A percentile compares a stretch with the other conserved stretches of the same genome.
phyloP scores from a whole-genome alignment of 2,888 invertebrate species.

The Strigamia maritima region DNA sequence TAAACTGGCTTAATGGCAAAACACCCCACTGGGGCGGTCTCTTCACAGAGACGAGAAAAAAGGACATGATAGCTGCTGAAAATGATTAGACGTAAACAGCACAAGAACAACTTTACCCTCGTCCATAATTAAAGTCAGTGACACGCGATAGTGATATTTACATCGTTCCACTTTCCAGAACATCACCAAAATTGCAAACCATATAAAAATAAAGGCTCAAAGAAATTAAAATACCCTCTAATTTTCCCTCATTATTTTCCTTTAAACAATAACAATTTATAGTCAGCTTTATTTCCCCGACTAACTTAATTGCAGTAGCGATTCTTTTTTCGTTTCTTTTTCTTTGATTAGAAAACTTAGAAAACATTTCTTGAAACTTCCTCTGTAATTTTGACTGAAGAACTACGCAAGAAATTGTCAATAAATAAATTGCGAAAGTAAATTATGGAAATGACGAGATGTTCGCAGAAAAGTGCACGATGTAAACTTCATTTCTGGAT shows the following conservation, averaged over 20 bases:
- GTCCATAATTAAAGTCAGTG: constrained; percentile 34
- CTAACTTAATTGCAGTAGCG: neutral
- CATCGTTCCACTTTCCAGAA: constrained; percentile 34
- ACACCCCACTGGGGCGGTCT: constrained; percentile 32
- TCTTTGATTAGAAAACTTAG: neutral
- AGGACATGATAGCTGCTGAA: constrained; percentile 26
- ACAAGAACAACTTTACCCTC: constrained; percentile 29
- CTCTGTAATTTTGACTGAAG: neutral
- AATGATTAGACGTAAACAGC: constrained; percentile 32
- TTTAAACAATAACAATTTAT: constrained; percentile 15
- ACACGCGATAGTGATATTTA: constrained; percentile 31
- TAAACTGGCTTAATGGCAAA: constrained; percentile 34
- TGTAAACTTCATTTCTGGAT: neutral
- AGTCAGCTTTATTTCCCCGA: neutral
- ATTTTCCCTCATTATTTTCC: neutral
- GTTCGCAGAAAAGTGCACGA: neutral
- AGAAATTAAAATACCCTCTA: constrained; percentile 12
- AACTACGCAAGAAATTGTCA: neutral
- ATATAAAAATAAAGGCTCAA: neutral
- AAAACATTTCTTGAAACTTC: neutral
- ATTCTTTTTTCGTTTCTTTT: neutral
- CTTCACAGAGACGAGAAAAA: constrained; percentile 22
- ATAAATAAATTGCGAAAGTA: neutral
- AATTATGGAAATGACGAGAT: neutral
- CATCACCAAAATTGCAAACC: constrained; percentile 27